Conservation (phyloP, 37 sponge, comb jelly and placozoan species). For the Beroe ovata region DNA sequence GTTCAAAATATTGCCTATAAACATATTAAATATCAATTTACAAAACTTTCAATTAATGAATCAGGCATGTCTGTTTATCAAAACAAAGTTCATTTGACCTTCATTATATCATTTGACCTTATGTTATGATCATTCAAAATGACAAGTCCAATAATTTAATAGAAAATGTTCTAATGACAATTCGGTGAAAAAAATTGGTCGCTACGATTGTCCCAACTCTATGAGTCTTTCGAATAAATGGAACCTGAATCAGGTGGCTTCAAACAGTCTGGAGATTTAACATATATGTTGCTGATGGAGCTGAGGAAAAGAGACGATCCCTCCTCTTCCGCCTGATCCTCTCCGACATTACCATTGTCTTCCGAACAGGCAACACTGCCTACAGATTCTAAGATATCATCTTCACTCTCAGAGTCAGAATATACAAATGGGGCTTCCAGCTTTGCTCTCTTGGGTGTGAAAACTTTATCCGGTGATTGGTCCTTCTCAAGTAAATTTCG, state of each 20-base stretch:
- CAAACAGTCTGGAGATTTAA: conserved; percentile 49
- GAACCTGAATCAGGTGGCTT: conserved; percentile 3
- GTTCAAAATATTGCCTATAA: background rate
- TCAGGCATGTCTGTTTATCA: background rate
- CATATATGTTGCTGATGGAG: conserved; percentile 44
- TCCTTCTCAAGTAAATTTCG: background rate
- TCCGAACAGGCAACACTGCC: background rate
- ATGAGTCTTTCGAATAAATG: conserved; percentile 18
- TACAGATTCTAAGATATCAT: background rate
- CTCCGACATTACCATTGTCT: background rate
- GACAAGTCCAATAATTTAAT: background rate
- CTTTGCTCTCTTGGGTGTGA: background rate
- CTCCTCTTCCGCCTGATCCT: conserved; percentile 27
- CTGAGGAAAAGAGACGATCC: conserved; percentile 29
- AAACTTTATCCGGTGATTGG: background rate
- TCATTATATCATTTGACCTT: too few species aligned
- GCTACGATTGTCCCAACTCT: background rate
- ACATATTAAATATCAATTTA: background rate
- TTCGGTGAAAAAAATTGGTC: background rate
- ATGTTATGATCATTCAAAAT: background rate
- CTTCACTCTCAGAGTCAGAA: conserved; percentile 15
- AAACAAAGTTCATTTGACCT: background rate
- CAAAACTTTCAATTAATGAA: background rate
- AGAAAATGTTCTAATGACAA: background rate
- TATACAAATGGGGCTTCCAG: conserved; percentile 17